Evolutionary conservation across 2,797 vertebrate species (phyloP), one percentile per base, ranked within the genome.

Genomic region (Taenioides sp.): DNA sequence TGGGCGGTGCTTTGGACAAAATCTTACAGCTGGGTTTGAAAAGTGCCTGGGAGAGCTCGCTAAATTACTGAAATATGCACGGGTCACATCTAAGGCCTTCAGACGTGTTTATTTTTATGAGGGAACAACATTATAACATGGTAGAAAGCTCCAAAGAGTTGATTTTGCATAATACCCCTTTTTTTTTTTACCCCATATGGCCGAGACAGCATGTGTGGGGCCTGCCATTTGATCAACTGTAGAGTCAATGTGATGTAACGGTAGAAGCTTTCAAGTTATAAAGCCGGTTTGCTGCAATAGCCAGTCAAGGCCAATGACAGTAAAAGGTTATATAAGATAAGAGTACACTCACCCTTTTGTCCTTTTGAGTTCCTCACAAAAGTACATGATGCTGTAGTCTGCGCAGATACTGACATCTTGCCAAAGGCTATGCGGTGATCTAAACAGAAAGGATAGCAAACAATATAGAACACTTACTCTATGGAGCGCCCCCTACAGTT

Each of bases 261-360:
- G 37, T 22, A 25, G n/a, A 23, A 23, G 63, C 23, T 27, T 47
- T 65, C 22, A 65, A 17, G n/a, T 65, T 17, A 47, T 65, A 25
- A 52, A 52, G 27, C 49, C 25, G 2, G 47, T 52, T 66, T 52
- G 18, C 65, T 1, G 47, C 65, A 28, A 66, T 11, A 52, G 65
- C 18, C 40, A 9, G 63, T 65, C 63, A 2, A 14, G 40, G 40
- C 63, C 65, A 66, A 28, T 66, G 65, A 31, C 65, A 31, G 47
- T 66, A 52, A 66, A n/a, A 66, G 47, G 47, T 66, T 66, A 66
- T 66, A 52, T 52, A 66, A 66, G 65, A 66, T 52, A 66, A 31
- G 47, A 52, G 64, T 20, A 52, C 25, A 52, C 25, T 66, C 47
- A n/a, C 25, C 47, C 49, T 50, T 52, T 66, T 20, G 47, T 52